Percentiles rank a stretch among this genome's conserved stretches.
Conservation (phyloP, 2,797 vertebrate genomes). For the Salmo trutta region DNA sequence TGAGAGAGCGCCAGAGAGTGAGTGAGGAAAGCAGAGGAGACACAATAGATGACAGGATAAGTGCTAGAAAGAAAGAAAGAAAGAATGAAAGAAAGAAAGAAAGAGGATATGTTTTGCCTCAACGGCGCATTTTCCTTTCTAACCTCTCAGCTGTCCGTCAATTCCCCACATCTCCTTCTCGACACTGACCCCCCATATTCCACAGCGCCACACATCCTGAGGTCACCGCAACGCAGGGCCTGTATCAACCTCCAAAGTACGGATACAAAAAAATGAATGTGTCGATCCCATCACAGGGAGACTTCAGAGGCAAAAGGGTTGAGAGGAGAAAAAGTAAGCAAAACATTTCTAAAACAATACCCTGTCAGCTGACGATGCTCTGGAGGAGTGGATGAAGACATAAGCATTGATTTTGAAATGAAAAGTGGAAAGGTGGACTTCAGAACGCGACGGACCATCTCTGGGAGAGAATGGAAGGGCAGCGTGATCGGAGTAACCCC, state of each 20-base stretch:
- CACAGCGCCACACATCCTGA: constrained; percentile 36
- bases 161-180: constrained; percentile 24
- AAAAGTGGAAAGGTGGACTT: constrained; percentile 8
- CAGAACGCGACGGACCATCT: constrained; percentile 14
- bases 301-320: background rate
- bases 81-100: background rate
- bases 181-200: constrained; percentile 51
- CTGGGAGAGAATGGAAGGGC: constrained; percentile 27
- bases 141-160: constrained; percentile 39
- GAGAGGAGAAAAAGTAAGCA: background rate
- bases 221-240: constrained; percentile 28
- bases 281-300: background rate
- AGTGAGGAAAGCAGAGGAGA: constrained; percentile 10
- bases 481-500: constrained; percentile 75
- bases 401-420: background rate
- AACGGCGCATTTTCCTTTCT: background rate
- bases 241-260: constrained; percentile 30
- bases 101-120: background rate
- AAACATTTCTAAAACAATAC: background rate
- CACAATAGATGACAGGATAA: background rate
- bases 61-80: background rate
- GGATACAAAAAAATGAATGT: constrained; percentile 9
- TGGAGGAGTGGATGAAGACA: background rate
- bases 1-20: constrained; percentile 39
- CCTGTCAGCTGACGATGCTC: background rate